Evolutionary conservation across 2,888 invertebrate genomes (phyloP), one percentile per base, ranked within the genome.

Genomic region (Drosophila kuntzei): DNA sequence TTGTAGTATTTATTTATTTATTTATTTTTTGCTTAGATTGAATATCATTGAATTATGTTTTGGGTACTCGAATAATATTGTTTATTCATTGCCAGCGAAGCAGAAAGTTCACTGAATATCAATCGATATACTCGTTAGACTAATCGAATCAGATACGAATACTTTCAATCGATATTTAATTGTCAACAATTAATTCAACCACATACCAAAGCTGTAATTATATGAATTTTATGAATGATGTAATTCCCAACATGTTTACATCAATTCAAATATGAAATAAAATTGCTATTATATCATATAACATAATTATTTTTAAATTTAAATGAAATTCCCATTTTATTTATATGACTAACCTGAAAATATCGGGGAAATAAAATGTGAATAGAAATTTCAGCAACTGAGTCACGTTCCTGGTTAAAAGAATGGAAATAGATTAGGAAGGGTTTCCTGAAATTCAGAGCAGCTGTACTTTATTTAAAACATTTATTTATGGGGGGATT

Each of bases 11-110:
- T 1, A 3, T 25, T n/a, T 25, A 9, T 44, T 16, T 29, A 16
- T 46, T 46, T 46, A 11, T 6, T 29, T 29, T 46, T 16, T 6
- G 41, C 37, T 47, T 43, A 71, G 86, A 83, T 87, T 79, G 69
- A 87, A 82, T 73, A 59, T 71, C 82, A 76, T 62, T 79, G 88
- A 85, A 59, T 81, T 70, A 72, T 78, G 81, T 43, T 57, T 36
- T 18, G 53, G n/a, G 8, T 22, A n/a, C 49, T 14, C 6, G 49
- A 34, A 22, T 49, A 34, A 22, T 36, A 49, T 22, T 49, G n/a
- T 49, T 11, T 14, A 22, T 2, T 18, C 47, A 46, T 25, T 41
- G 11, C 8, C 41, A 22, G 41, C 14, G 12, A 47, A 8, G 47
- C 29, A 29, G 16, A 49, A 54, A 14, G 16, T 39, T 51, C 18